Base-by-base conservation (phyloP, 1,140 invertebrate species). In the Battus philenor region DNA sequence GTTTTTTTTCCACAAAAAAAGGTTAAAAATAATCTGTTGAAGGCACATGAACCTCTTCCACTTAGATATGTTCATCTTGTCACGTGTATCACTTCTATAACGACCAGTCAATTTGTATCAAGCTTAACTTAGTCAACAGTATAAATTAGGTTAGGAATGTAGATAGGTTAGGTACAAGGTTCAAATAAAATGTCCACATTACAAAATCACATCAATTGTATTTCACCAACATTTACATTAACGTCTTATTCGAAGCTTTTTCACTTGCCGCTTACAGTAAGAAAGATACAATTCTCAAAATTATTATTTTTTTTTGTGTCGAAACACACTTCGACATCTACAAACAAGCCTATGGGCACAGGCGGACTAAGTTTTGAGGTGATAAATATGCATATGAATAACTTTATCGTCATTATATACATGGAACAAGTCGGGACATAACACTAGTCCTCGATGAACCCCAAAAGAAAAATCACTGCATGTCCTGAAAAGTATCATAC, bases 151-250 rank as follows among this genome's bases (percentile, higher is more conserved):
- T n/a, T n/a, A n/a, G 18, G 18, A 20, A 6, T 20, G 2, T 3
- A 2, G 18, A 20, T 6, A 13, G n/a, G 8, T 27, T 15, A 30
- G 44, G 22, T 10, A 31, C 13, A 17, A 31, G 30, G 10, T 30
- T 31, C 17, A 69, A 76, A 75, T 73, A 64, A 79, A 78, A 79
- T 30, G 33, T 44, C 64, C 61, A 51, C 33, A 12, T 61, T 82
- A 79, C 54, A 82, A 85, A 86, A 83, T 83, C 79, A 86, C 82
- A 86, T 86, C 78, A 78, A 86, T 79, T 86, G 82, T 86, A 86
- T 81, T 85, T 81, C 78, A 86, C 70, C 78, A 86, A 83, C 79
- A 83, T 81, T 72, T 85, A 85, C 71, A 83, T 69, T 77, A 82
- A 80, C 69, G 67, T 82, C 74, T 81, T 81, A 78, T 75, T 72